Base-by-base conservation (phyloP, 2,113 vertebrate species). In the Eublepharis macularius region DNA sequence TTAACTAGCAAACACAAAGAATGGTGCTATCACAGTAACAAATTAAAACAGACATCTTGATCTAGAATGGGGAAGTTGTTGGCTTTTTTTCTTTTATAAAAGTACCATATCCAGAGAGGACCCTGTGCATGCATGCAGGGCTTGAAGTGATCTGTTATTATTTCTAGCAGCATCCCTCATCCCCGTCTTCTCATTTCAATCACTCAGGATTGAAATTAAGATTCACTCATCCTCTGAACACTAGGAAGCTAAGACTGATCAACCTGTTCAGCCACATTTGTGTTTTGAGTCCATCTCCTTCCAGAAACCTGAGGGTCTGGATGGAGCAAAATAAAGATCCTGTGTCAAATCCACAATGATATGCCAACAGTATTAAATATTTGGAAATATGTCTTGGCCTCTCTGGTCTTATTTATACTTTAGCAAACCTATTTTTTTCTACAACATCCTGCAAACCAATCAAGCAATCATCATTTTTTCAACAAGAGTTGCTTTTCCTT, bases 161-260 rank as follows among this genome's bases (percentile, higher is more conserved):
- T 6, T 76, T 76, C 47, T n/a, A 24, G 49, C 76, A 76, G n/a
- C 7, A 36, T 14, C 49, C 4, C 54, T 39, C n/a, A n/a, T n/a
- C n/a, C n/a, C n/a, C n/a, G n/a, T 75, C 91, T 93, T 87, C 76
- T 90, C 89, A 95, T 93, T 89, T 94, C 87, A 93, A 95, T 93
- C 70, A 84, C 1, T 36, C 78, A 92, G 21, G 88, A 85, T 68
- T 74, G n/a, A n/a, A 84, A 10, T 0, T 78, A 41, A 8, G 26
- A 86, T 92, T 51, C 3, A 47, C 4, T 76, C 92, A 17, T 87
- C 89, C 36, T 92, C 91, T 57, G 66, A 93, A 88, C 21, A 91
- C 26, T 5, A 91, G 76, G 0, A 54, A 91, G 89, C 91, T 83
- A 82, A 85, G 66, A 84, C 47, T 86, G 82, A 88, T 0, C 45